Conservation (phyloP, 2,797 vertebrate species). For the Darevskia mixta region DNA sequence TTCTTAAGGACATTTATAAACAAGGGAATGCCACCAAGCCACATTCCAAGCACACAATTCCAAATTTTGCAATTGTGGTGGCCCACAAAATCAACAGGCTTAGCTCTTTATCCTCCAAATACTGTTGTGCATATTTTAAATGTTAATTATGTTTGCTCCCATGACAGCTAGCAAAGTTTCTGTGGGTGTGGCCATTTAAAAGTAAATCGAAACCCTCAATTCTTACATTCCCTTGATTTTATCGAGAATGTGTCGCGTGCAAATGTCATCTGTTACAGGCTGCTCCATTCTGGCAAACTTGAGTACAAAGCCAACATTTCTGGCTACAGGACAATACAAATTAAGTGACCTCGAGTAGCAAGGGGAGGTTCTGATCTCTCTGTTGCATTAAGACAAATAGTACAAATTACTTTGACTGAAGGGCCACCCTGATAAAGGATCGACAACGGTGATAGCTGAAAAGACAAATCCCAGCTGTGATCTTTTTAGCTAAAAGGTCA, state of each 20-base stretch:
- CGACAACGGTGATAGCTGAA: neutral
- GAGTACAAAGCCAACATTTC: neutral
- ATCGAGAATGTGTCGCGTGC: neutral
- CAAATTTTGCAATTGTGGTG: neutral
- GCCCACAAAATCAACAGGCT: neutral
- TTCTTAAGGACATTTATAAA: neutral
- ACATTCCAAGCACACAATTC: neutral
- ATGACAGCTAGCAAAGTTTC: neutral
- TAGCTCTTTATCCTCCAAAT: neutral
- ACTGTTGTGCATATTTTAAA: neutral
- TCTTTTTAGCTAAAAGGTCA: constrained; percentile 30
- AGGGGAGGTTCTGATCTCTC: neutral
- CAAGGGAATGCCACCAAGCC: neutral
- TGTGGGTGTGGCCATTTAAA: neutral
- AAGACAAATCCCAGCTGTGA: constrained; percentile 9
- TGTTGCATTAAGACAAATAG: neutral
- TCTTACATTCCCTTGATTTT: constrained; percentile 10
- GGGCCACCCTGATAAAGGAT: constrained; percentile 6
- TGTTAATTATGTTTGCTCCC: neutral
- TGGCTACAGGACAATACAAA: neutral
- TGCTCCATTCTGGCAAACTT: neutral
- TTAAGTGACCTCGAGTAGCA: neutral
- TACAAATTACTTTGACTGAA: constrained; percentile 11
- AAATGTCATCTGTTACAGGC: neutral
- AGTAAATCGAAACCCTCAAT: neutral